Percentiles rank a stretch among this genome's conserved stretches.
phyloP scores from a whole-genome alignment of 2,797 vertebrate species.

The Sebastes melanostomus region DNA sequence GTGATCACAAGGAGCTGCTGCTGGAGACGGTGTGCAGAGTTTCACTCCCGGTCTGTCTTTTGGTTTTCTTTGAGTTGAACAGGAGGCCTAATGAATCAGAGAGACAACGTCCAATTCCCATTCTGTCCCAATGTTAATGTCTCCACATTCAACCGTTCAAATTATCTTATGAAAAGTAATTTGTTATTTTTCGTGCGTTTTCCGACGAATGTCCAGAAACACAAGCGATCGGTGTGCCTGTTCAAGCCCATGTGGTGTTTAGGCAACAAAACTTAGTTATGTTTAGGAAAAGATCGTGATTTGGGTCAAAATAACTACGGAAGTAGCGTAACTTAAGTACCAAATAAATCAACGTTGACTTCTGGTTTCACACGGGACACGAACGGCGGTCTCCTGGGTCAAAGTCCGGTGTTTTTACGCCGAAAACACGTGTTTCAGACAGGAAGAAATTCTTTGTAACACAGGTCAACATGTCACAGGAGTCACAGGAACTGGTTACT shows the following conservation, averaged over 20 bases:
- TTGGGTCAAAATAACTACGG: background rate
- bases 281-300: background rate
- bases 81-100: background rate
- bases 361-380: too few species aligned
- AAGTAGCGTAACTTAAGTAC: too few species aligned
- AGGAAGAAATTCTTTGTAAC: too few species aligned
- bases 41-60: background rate
- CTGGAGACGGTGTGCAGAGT: too few species aligned
- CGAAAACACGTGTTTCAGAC: too few species aligned
- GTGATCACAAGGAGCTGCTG: too few species aligned
- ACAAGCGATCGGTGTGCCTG: background rate
- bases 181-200: background rate
- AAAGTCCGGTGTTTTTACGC: too few species aligned
- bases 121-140: too few species aligned
- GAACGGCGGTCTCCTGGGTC: too few species aligned
- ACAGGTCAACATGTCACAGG: too few species aligned
- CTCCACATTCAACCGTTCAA: background rate
- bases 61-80: background rate
- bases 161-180: background rate
- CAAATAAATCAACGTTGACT: too few species aligned
- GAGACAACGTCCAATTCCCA: background rate
- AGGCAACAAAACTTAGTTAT: background rate
- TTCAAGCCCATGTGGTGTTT: background rate
- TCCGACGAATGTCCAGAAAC: background rate
- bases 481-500: too few species aligned